Conservation (phyloP, 2,797 vertebrate genomes). For the Halcyon leucocephala region DNA sequence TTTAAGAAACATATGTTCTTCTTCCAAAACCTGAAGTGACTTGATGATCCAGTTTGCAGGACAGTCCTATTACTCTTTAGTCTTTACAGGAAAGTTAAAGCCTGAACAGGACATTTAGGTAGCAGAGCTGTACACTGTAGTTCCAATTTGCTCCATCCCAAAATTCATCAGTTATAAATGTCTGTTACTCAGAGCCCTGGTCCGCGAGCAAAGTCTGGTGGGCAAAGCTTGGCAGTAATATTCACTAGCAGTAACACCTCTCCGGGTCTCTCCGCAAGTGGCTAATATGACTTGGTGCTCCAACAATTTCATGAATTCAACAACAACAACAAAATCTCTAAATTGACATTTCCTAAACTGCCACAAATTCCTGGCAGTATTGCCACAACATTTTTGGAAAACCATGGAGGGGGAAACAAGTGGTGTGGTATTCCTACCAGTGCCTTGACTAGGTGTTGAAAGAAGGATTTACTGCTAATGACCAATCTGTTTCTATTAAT, state of each 20-base stretch:
- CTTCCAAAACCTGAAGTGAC: not conserved
- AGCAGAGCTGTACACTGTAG: not conserved
- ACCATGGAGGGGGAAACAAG: not conserved
- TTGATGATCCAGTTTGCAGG: not conserved
- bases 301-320: not conserved
- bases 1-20: rapidly evolving
- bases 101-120: not conserved
- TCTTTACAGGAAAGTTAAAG: not conserved
- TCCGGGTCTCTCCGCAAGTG: not conserved
- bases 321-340: not conserved
- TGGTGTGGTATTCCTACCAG: not conserved
- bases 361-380: not conserved
- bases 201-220: not conserved
- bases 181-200: not conserved
- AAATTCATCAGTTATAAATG: not conserved
- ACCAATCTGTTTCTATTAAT: not conserved
- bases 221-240: not conserved
- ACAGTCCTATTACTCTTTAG: not conserved
- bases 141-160: not conserved
- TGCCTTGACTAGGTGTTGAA: not conserved
- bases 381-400: not conserved
- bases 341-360: not conserved
- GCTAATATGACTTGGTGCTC: not conserved
- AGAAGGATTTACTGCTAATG: not conserved
- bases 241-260: not conserved